phyloP scores from a whole-genome alignment of 2,797 vertebrate species.

The Acropternis orthonyx region DNA sequence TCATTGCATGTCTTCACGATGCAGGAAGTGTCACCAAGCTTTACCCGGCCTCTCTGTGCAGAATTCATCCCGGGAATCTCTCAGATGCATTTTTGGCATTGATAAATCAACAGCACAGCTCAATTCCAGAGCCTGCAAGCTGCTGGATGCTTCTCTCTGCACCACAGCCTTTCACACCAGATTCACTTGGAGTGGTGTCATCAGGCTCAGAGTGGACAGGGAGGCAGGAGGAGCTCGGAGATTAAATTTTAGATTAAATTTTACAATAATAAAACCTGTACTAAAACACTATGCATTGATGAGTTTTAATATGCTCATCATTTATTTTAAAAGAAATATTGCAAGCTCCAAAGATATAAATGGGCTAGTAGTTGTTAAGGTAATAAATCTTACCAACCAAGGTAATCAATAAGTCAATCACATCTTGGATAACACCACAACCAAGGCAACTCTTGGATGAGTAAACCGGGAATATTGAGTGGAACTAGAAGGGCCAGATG shows the following conservation, averaged over 20 bases:
- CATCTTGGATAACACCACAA: fast-evolving
- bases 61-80: background rate
- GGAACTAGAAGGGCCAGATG: background rate
- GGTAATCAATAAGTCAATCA: background rate
- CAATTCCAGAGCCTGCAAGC: fast-evolving
- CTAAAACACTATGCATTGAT: background rate
- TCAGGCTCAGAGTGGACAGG: background rate
- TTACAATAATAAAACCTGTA: background rate
- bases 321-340: background rate
- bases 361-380: background rate
- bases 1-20: background rate
- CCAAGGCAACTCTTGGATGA: background rate
- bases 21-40: background rate
- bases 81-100: background rate
- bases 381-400: background rate
- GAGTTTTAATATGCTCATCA: background rate
- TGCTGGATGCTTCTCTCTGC: background rate
- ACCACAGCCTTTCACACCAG: background rate
- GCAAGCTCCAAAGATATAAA: background rate
- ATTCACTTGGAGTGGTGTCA: background rate
- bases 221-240: background rate
- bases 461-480: background rate
- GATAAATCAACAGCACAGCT: background rate
- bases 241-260: background rate
- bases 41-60: background rate